Percentiles rank a stretch among this genome's conserved stretches.
Evolutionary conservation across 1,140 invertebrate genomes (phyloP).

Genomic region (Psilanteris sp.): DNA sequence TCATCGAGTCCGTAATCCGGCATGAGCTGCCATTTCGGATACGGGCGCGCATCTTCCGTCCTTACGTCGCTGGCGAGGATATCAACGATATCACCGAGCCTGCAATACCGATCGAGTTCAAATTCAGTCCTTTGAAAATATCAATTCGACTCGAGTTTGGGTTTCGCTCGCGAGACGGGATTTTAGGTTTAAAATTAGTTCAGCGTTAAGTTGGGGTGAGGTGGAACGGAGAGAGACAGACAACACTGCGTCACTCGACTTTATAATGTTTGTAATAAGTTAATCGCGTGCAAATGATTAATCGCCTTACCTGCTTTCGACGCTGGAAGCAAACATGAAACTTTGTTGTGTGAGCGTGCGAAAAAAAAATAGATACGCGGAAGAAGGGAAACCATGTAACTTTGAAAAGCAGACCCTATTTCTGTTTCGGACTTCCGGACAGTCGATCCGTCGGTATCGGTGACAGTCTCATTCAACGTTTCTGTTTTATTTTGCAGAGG

Average conservation of each 20-base stretch:
- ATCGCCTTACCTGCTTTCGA: neutral
- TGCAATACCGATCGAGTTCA: slow-evolving; percentile 20
- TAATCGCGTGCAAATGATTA: too few species aligned
- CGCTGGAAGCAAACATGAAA: too few species aligned
- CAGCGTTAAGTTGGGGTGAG: too few species aligned
- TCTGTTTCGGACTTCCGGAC: slow-evolving; percentile 59
- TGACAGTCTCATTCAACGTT: slow-evolving; percentile 30
- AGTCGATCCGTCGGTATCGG: slow-evolving; percentile 25
- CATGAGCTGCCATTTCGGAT: neutral
- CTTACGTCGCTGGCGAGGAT: too few species aligned
- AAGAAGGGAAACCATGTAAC: slow-evolving; percentile 31
- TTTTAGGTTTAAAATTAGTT: too few species aligned
- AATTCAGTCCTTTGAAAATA: too few species aligned
- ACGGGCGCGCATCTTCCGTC: too few species aligned
- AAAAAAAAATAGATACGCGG: neutral
- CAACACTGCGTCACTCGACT: too few species aligned
- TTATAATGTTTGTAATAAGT: too few species aligned
- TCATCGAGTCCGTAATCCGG: neutral
- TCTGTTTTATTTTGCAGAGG: slow-evolving; percentile 67
- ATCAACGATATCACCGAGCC: slow-evolving; percentile 1
- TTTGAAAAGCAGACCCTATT: slow-evolving; percentile 42
- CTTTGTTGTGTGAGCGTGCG: neutral
- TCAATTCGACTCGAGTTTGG: too few species aligned
- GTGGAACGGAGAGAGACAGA: too few species aligned
- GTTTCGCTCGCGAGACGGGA: too few species aligned